Percentiles rank a stretch among this genome's conserved stretches.
phyloP scores from a whole-genome alignment of 1,140 invertebrate genomes.

The Drosophila rufa region DNA sequence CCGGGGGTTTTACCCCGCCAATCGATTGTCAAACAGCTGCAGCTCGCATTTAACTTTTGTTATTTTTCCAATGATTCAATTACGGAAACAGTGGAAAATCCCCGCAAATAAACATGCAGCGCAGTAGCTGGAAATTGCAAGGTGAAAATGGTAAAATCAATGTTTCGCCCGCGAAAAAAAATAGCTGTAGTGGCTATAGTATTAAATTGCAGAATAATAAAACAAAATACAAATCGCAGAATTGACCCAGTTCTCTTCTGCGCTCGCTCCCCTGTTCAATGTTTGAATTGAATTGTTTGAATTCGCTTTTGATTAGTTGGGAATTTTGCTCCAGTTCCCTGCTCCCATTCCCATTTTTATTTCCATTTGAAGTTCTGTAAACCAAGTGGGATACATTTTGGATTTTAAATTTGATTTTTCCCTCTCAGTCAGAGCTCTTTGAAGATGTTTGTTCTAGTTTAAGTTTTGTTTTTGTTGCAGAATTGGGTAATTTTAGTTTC shows the following conservation, averaged over 20 bases:
- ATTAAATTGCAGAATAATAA: constrained; percentile 45
- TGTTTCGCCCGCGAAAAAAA: constrained; percentile 39
- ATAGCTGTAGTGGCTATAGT: constrained; percentile 16
- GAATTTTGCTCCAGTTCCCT: constrained; percentile 13
- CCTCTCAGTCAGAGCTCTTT: constrained; percentile 10
- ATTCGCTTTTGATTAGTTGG: constrained; percentile 51
- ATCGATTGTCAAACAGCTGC: constrained; percentile 38
- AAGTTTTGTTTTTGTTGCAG: constrained; percentile 39
- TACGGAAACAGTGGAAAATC: constrained; percentile 56
- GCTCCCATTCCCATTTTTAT: neutral
- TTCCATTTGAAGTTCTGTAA: constrained; percentile 20
- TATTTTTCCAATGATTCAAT: constrained; percentile 76
- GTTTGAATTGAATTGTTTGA: constrained; percentile 30
- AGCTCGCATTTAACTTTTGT: constrained; percentile 43
- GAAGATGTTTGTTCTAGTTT: constrained; percentile 46
- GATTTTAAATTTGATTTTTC: constrained; percentile 17
- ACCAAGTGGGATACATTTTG: constrained; percentile 38
- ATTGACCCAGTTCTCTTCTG: constrained; percentile 33
- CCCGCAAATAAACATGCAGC: constrained; percentile 35
- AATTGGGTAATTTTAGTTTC: constrained; percentile 21
- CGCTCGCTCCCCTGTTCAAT: constrained; percentile 5
- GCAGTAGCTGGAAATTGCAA: constrained; percentile 23
- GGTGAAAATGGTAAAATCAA: constrained; percentile 60
- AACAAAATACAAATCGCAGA: constrained; percentile 37
- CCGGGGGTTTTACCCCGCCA: constrained; percentile 30